phyloP scores from a whole-genome alignment of 2,797 vertebrate genomes.

The Thripadectes ignobilis region DNA sequence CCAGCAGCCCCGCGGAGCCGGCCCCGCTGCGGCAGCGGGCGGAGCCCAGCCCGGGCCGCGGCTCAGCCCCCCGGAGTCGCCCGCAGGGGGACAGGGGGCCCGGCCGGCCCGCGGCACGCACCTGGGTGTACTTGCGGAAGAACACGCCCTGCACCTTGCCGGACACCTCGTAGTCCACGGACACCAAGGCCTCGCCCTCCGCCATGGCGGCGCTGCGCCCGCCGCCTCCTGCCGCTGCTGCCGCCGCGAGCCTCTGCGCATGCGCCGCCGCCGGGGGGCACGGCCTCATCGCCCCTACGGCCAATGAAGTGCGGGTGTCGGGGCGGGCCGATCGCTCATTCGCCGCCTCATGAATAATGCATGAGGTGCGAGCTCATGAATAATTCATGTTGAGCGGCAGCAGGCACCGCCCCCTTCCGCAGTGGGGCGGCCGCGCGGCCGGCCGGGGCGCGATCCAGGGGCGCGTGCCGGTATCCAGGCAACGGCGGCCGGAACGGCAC shows the following conservation, averaged over 20 bases:
- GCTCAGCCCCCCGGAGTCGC: too few species aligned
- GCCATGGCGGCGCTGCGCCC: conserved; percentile 72
- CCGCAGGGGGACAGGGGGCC: fast-evolving
- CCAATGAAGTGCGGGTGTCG: neutral
- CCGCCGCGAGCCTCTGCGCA: neutral
- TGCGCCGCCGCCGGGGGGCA: neutral
- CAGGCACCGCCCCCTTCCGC: neutral
- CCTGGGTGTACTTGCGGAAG: conserved; percentile 96
- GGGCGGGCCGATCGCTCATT: fast-evolving
- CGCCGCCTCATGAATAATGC: neutral
- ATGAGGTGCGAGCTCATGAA: neutral
- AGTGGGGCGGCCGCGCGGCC: neutral
- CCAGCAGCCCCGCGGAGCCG: neutral
- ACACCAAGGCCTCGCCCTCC: conserved; percentile 78
- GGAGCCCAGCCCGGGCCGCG: neutral
- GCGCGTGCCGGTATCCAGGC: neutral
- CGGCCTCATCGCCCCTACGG: fast-evolving
- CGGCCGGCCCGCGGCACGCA: conserved; percentile 39
- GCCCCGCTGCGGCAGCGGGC: neutral
- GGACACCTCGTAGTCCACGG: conserved; percentile 91
- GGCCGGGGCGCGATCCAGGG: neutral
- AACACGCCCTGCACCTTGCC: conserved; percentile 95
- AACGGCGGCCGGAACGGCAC: neutral
- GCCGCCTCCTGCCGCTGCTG: fast-evolving
- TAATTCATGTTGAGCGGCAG: fast-evolving